Evolutionary conservation across 2,888 invertebrate genomes (phyloP).

Genomic region (Stenodema calcarata): DNA sequence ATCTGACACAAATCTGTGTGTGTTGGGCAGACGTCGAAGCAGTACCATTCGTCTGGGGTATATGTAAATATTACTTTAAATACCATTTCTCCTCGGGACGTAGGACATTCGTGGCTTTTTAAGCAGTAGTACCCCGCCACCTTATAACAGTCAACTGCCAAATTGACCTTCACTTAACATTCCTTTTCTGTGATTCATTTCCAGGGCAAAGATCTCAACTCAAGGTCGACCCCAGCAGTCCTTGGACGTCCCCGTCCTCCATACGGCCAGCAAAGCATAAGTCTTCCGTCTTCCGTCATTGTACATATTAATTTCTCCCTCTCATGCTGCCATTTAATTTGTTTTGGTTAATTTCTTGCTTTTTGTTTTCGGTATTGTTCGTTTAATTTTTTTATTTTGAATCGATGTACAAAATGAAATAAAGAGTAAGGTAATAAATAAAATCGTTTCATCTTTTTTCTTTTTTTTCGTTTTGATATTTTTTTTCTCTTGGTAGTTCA

Average conservation of each 20-base stretch:
- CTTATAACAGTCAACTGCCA: no score
- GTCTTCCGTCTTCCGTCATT: constrained; percentile 36
- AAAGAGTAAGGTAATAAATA: not conserved
- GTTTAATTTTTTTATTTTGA: constrained; percentile 33
- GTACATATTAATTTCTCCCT: constrained; percentile 34
- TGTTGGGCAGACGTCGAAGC: no score
- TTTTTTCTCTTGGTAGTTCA: not conserved
- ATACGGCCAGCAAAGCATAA: constrained; percentile 52
- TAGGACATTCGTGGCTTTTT: no score
- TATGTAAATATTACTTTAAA: no score
- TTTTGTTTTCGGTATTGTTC: not conserved
- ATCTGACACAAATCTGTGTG: no score
- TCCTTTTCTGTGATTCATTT: not conserved
- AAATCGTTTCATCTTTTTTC: not conserved
- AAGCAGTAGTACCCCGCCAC: no score
- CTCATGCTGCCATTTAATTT: not conserved
- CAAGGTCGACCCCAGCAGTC: constrained; percentile 48
- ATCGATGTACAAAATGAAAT: constrained; percentile 39
- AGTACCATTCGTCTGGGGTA: no score
- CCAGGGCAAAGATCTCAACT: constrained; percentile 43
- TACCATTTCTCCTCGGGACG: no score
- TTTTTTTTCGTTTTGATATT: not conserved
- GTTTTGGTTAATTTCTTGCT: not conserved
- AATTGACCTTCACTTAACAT: not conserved
- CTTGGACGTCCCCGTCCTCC: constrained; percentile 44